Base-by-base conservation (phyloP, 2,113 vertebrate species). In the Dendropsophus ebraccatus region DNA sequence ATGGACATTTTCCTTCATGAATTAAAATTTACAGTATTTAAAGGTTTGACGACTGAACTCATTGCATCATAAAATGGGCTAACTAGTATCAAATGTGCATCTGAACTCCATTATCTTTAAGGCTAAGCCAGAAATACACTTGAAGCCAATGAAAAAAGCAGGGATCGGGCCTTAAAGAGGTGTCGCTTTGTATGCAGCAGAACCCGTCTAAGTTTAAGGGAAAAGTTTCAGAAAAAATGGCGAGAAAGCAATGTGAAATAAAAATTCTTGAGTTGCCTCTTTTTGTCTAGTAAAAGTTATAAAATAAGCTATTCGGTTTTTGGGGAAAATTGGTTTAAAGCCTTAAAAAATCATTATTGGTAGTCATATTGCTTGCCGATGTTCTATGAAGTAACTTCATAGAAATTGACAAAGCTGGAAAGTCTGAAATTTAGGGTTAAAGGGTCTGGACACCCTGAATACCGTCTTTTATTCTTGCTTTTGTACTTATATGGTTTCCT, bases 31-130 rank as follows among this genome's bases (percentile, higher is more conserved):
- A n/a, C n/a, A n/a, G n/a, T 52, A 52, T 50, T 25, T 50, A 70
- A 52, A 16, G 32, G 13, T 11, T 62, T 82, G 41, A 10, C n/a
- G 30, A 21, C 23, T 11, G 4, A 25, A n/a, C 35, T 41, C 77
- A 80, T 80, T 80, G 52, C 23, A 37, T 80, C 45, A 65, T 67
- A 82, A 82, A 82, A 30, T 69, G 62, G n/a, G 81, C 50, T 82
- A 70, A 52, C 25, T 70, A 17, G 45, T 69, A 52, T 70, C 81
- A n/a, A 52, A 69, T 30, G 60, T 25, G 17, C 80, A 82, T 50
- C 28, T 52, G 37, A 67, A 67, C n/a, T 67, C 49, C 23, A 81
- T 81, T 47, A 69, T 30, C 28, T 82, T 1, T 49, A 69, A 30
- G 11, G 14, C 52, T 32, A 19, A 23, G 80, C 60, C 37, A 81